A percentile compares a stretch with the other conserved stretches of the same genome.
Conservation (phyloP, 2,888 invertebrate species). For the Marronus borbonicus region DNA sequence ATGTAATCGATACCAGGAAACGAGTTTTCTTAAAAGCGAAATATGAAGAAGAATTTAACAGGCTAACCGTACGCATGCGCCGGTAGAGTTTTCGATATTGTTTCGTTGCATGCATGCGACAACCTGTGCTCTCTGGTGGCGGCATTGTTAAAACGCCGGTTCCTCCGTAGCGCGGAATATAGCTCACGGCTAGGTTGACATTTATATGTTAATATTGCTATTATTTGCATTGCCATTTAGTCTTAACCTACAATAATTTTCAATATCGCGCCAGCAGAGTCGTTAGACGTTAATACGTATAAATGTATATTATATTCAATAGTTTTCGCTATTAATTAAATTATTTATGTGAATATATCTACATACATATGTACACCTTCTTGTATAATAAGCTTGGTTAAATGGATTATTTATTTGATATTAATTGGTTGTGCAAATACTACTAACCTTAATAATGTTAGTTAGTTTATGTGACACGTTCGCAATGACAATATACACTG, state of each 20-base stretch:
- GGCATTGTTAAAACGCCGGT: slow-evolving; percentile 70
- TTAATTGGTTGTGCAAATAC: slow-evolving; percentile 24
- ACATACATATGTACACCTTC: not conserved
- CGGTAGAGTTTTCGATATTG: slow-evolving; percentile 60
- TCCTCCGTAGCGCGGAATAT: slow-evolving; percentile 67
- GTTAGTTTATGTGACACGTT: not conserved
- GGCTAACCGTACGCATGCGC: not conserved
- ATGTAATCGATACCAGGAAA: not conserved
- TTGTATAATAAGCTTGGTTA: not conserved
- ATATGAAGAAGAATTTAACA: not conserved
- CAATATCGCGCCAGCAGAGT: slow-evolving; percentile 47
- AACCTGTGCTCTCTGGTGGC: slow-evolving; percentile 73
- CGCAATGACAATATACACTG: not conserved
- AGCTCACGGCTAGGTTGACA: slow-evolving; percentile 68
- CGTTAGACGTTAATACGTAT: slow-evolving; percentile 2
- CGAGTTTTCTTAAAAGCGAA: slow-evolving; percentile 30
- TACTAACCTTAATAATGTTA: slow-evolving; percentile 21
- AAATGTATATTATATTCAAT: not conserved
- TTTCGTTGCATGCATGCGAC: slow-evolving; percentile 61
- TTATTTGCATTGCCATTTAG: slow-evolving; percentile 63
- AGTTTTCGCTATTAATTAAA: slow-evolving; percentile 9
- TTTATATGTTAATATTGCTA: slow-evolving; percentile 67
- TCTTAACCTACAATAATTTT: slow-evolving; percentile 59
- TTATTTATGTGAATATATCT: not conserved
- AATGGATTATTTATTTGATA: slow-evolving; percentile 3